Percentiles rank a stretch among this genome's conserved stretches.
phyloP scores from a whole-genome alignment of 1,140 invertebrate genomes.

The Hypsibius dujardini region DNA sequence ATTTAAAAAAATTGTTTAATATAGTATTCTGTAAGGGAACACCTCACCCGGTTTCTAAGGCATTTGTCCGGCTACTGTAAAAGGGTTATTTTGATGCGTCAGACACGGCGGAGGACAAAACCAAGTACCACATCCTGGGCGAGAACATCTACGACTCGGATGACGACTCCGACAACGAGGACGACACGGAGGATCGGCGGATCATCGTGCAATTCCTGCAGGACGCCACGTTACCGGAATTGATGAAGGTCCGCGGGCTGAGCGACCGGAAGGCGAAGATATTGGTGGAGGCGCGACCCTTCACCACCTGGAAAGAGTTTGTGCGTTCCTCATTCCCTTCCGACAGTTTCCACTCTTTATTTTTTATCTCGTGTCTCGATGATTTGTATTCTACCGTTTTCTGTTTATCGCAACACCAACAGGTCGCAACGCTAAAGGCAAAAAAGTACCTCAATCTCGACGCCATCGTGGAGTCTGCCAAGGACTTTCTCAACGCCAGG shows the following conservation, averaged over 20 bases:
- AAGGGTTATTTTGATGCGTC: too few relatives aligned
- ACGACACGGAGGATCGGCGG: conserved; percentile 24
- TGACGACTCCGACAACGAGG: conserved; percentile 24
- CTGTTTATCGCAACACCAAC: conserved; percentile 18
- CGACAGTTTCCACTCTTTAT: not conserved
- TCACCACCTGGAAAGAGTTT: conserved; percentile 33
- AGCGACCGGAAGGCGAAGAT: conserved; percentile 37
- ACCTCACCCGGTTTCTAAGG: too few relatives aligned
- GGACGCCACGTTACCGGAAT: conserved; percentile 33
- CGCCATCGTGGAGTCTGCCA: not conserved
- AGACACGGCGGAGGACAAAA: not conserved
- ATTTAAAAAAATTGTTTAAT: not conserved
- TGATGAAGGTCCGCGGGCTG: conserved; percentile 34
- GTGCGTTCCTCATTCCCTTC: conserved; percentile 24
- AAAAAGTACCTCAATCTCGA: not conserved
- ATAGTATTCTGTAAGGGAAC: not conserved
- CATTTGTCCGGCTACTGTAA: too few relatives aligned
- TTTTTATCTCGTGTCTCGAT: not conserved
- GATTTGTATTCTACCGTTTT: not conserved
- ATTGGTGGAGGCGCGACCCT: conserved; percentile 34
- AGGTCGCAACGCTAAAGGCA: conserved; percentile 17
- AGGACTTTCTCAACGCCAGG: not conserved
- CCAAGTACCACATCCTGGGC: not conserved
- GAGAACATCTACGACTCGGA: conserved; percentile 23
- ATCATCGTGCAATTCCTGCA: conserved; percentile 37